Evolutionary conservation across 2,113 vertebrate genomes (phyloP).

Genomic region (Cyanoramphus novaezelandiae): DNA sequence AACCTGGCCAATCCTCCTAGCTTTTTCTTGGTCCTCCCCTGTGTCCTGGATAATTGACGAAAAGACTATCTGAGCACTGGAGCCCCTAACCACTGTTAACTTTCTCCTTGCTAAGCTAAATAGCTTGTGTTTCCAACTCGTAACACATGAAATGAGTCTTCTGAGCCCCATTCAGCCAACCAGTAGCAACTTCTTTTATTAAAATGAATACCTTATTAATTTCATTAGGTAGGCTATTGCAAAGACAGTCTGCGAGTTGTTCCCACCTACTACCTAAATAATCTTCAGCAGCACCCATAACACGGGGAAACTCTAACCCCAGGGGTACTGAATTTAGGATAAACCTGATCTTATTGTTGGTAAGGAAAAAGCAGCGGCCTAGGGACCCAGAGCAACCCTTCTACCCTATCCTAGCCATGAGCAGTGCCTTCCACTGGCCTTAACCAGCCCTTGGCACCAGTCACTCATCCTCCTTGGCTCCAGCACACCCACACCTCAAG

Average conservation of each 20-base stretch:
- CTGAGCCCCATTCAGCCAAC: background rate
- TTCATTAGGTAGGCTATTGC: background rate
- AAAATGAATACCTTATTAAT: constrained; percentile 12
- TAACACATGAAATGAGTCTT: background rate
- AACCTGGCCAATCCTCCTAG: too few relatives aligned
- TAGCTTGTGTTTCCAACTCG: background rate
- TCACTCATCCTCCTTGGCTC: background rate
- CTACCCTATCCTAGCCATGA: fast-evolving
- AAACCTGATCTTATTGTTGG: background rate
- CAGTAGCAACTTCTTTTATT: background rate
- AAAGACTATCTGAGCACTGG: too few relatives aligned
- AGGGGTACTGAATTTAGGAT: background rate
- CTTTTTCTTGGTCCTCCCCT: too few relatives aligned
- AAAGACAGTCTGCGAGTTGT: background rate
- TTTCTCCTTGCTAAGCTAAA: constrained; percentile 8
- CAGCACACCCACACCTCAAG: background rate
- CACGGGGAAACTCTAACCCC: background rate
- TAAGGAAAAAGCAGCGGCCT: background rate
- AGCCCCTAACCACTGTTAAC: background rate
- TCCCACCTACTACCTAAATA: background rate
- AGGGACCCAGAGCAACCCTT: background rate
- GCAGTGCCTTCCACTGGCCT: background rate
- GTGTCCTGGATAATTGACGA: too few relatives aligned
- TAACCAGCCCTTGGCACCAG: background rate
- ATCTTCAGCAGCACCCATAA: fast-evolving